Conservation (phyloP, 2,888 invertebrate genomes). For the Lissocephala sabroskyi region DNA sequence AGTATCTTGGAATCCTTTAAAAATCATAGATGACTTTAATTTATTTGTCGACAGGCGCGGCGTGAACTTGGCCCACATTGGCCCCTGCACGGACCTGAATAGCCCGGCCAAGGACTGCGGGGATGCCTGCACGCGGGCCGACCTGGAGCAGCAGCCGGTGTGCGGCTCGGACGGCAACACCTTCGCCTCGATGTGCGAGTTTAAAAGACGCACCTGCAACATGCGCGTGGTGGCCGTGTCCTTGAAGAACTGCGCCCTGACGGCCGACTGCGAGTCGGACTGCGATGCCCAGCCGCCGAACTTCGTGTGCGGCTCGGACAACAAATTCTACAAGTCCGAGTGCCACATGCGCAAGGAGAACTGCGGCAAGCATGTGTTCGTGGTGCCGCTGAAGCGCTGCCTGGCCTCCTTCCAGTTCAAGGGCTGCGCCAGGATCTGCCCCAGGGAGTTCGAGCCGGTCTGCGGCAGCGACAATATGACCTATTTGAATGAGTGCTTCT, state of each 20-base stretch:
- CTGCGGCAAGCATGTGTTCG: slow-evolving; percentile 92
- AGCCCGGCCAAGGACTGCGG: slow-evolving; percentile 74
- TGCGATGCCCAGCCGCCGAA: slow-evolving; percentile 76
- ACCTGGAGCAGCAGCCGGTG: slow-evolving; percentile 79
- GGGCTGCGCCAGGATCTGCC: slow-evolving; percentile 90
- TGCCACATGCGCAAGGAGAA: slow-evolving; percentile 93
- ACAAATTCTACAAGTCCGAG: slow-evolving; percentile 90
- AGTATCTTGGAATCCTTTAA: slow-evolving; percentile 66
- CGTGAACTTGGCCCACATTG: slow-evolving; percentile 89
- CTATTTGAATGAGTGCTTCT: slow-evolving; percentile 93
- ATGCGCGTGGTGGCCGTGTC: slow-evolving; percentile 89
- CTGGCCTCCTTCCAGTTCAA: slow-evolving; percentile 87
- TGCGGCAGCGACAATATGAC: slow-evolving; percentile 95
- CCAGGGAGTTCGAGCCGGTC: slow-evolving; percentile 89
- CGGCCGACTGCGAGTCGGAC: slow-evolving; percentile 83
- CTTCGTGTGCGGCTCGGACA: slow-evolving; percentile 92
- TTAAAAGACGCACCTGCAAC: slow-evolving; percentile 86
- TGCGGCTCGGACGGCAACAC: slow-evolving; percentile 93
- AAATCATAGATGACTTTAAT: not conserved
- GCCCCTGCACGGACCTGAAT: slow-evolving; percentile 83
- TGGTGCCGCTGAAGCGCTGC: slow-evolving; percentile 91
- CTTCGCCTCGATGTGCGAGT: slow-evolving; percentile 89
- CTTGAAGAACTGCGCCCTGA: slow-evolving; percentile 87
- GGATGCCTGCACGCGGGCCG: slow-evolving; percentile 75
- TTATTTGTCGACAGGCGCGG: slow-evolving; percentile 77